Evolutionary conservation across 2,888 invertebrate genomes (phyloP).

Genomic region (Ormyrus nitidulus): DNA sequence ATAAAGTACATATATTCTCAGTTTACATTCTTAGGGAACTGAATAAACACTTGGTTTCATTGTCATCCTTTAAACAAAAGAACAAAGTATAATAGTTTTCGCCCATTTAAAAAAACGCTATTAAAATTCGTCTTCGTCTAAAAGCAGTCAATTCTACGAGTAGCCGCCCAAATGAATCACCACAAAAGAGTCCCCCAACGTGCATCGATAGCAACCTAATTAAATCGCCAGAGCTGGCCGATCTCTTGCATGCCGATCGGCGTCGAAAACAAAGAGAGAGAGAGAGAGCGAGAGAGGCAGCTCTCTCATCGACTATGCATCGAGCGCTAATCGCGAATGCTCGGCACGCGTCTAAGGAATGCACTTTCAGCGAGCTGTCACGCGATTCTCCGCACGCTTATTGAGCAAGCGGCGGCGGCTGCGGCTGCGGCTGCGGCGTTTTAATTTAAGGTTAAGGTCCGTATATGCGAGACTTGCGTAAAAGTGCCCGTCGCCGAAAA

Average conservation of each 20-base stretch:
- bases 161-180: no score
- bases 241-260: neutral
- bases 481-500: constrained; percentile 16
- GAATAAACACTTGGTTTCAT: no score
- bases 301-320: constrained; percentile 13
- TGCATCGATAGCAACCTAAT: no score
- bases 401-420: neutral
- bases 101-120: no score
- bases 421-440: neutral
- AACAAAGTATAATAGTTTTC: no score
- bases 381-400: neutral
- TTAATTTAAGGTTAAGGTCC: constrained; percentile 55
- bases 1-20: no score
- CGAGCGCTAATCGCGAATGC: constrained; percentile 8
- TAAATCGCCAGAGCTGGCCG: no score
- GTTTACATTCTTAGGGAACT: no score
- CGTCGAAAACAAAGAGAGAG: neutral
- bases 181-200: no score
- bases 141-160: no score
- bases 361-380: neutral
- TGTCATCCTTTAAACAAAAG: no score
- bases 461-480: neutral
- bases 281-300: neutral
- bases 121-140: no score
- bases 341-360: constrained; percentile 3